phyloP scores from a whole-genome alignment of 2,113 vertebrate species.

The Symphodus melops region DNA sequence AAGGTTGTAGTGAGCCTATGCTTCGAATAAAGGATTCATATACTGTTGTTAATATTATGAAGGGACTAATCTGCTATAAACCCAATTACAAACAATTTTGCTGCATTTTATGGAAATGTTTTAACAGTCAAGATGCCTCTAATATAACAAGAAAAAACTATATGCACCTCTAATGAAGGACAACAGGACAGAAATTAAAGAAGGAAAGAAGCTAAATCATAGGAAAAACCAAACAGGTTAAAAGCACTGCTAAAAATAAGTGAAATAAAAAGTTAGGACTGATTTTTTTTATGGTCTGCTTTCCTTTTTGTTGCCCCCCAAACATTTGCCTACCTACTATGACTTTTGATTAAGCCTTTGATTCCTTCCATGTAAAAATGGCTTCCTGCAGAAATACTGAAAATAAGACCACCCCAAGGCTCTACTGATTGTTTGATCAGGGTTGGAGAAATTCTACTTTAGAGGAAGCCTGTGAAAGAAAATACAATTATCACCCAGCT shows the following conservation, averaged over 20 bases:
- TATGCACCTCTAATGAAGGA: no score
- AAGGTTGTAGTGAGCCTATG: no score
- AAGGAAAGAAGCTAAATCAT: background rate
- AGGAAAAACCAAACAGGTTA: background rate
- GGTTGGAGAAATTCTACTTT: constrained; percentile 16
- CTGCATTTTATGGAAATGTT: background rate
- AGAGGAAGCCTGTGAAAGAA: constrained; percentile 23
- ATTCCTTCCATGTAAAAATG: background rate
- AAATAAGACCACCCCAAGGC: constrained; percentile 20
- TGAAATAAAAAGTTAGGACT: background rate
- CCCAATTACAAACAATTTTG: no score
- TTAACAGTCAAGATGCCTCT: background rate
- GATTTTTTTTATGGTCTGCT: background rate
- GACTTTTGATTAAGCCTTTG: background rate
- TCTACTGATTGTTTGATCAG: background rate
- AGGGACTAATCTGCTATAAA: no score
- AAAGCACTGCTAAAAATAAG: background rate
- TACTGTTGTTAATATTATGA: no score
- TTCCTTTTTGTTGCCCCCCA: background rate
- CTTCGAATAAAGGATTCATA: no score
- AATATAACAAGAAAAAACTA: background rate
- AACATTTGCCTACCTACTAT: no score
- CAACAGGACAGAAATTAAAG: no score
- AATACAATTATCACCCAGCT: constrained; percentile 40
- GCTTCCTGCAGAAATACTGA: constrained; percentile 9